A percentile compares a stretch with the other conserved stretches of the same genome.
Conservation (phyloP, 2,888 invertebrate genomes). For the Ommatoiulus sabulosus region DNA sequence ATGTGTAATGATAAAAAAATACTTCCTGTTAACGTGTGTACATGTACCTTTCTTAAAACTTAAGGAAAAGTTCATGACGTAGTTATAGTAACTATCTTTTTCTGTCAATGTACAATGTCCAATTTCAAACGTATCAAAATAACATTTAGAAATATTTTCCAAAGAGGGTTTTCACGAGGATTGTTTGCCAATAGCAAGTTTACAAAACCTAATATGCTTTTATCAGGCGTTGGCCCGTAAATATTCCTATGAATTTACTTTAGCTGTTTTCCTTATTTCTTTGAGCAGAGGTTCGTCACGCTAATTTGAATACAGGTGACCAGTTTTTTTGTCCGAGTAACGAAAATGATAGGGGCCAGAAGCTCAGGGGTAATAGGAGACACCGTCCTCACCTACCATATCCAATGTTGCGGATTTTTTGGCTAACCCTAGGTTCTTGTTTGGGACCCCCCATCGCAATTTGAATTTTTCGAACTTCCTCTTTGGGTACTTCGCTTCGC, state of each 20-base stretch:
- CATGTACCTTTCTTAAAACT: no score
- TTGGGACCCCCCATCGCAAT: conserved; percentile 5
- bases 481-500: conserved; percentile 5
- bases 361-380: neutral
- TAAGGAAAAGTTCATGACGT: no score
- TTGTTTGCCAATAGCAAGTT: neutral
- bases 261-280: neutral
- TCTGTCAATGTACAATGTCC: neutral
- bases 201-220: neutral
- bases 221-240: neutral
- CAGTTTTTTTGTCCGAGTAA: neutral
- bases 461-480: neutral
- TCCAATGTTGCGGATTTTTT: conserved; percentile 25
- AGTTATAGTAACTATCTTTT: no score
- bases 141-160: neutral
- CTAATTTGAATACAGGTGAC: neutral
- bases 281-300: neutral
- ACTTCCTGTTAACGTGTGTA: no score
- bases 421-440: neutral
- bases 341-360: neutral
- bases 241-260: neutral
- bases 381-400: neutral
- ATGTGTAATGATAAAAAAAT: no score
- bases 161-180: neutral
- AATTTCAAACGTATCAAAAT: neutral